Evolutionary conservation across 2,888 invertebrate genomes (phyloP), one percentile per base, ranked within the genome.

Genomic region (Aporophyla nigra): DNA sequence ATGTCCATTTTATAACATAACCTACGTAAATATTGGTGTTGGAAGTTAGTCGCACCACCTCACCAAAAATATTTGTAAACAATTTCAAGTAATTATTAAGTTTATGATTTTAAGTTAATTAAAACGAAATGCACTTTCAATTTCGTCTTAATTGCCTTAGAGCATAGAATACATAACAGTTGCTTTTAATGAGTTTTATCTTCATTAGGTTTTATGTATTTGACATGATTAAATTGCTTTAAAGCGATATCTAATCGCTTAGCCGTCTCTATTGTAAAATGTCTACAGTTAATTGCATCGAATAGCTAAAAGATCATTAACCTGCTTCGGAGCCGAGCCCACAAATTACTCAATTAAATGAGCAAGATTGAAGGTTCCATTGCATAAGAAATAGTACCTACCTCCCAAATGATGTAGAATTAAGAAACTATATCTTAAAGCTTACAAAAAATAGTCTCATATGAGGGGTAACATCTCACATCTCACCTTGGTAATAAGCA

Each of bases 281-380:
- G 9, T n/a, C 24, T n/a, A 33, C 5, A 16, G 54, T 27, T 63
- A 33, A 74, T 62, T 33, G 5, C 33, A 67, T n/a, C 33, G 21
- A 53, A 9, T 49, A 61, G 6, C 19, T 67, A 24, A 40, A 54
- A 67, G 16, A 67, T 75, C 66, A 61, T 74, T 75, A 68, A 63
- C 76, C 68, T 76, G 46, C 10, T 65, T 76, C n/a, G 21, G 7
- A 68, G 27, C 68, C 49, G 27, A 76, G 49, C 49, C 54, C 49
- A 68, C 49, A 27, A 65, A 43, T 76, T 51, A 63, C 74, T 56
- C 74, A 68, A 76, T 16, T 43, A 0, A 58, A 27, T 14, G 7
- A n/a, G 9, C 33, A 59, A 66, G n/a, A 19, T 62, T 74, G 46
- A 67, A 72, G 53, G 33, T 62, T 63, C 10, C 3, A 24, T 54